Evolutionary conservation across 2,888 invertebrate genomes (phyloP), one percentile per base, ranked within the genome.

Genomic region (Hypolimnas misippus): DNA sequence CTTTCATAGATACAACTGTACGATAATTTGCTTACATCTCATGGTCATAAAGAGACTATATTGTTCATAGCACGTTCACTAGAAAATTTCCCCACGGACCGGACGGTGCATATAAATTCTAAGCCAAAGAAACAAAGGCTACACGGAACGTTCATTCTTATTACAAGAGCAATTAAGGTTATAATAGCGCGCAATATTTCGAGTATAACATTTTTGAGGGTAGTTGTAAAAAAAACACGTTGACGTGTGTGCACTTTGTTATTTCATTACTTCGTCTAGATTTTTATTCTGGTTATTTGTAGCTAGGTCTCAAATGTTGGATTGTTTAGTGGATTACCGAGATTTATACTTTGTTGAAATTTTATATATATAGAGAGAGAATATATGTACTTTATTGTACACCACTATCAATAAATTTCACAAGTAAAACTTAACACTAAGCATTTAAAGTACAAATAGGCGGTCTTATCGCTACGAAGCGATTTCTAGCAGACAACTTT

Each of bases 41-140:
- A 55, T 54, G 56, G 42, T 44, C 56, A 58, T 63, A 65, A 67
- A 62, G 62, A 62, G 54, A 53, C 55, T 10, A 57, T 63, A 62
- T 66, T 69, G 70, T 66, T 66, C 66, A 64, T 62, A 66, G 54
- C 65, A 59, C 63, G 67, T 57, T 62, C 49, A 49, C 64, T 68
- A 65, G 62, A 25, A 58, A 63, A 71, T 71, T 71, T 70, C 70
- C 70, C 71, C 62, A 19, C 57, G 68, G 68, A 33, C 56, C 55
- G 66, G 61, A 55, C 66, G 54, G 25, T 61, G 57, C 57, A 57
- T 61, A 66, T 63, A 61, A 51, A 66, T 61, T 66, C 54, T 54
- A 52, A 53, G 42, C 44, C 50, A 42, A 53, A 33, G 14, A 14
- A 17, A 17, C 44, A 19, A 53, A n/a, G 12, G 25, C 6, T 25